Evolutionary conservation across 2,797 vertebrate species (phyloP), one percentile per base, ranked within the genome.

Genomic region (Eospalax fontanierii): DNA sequence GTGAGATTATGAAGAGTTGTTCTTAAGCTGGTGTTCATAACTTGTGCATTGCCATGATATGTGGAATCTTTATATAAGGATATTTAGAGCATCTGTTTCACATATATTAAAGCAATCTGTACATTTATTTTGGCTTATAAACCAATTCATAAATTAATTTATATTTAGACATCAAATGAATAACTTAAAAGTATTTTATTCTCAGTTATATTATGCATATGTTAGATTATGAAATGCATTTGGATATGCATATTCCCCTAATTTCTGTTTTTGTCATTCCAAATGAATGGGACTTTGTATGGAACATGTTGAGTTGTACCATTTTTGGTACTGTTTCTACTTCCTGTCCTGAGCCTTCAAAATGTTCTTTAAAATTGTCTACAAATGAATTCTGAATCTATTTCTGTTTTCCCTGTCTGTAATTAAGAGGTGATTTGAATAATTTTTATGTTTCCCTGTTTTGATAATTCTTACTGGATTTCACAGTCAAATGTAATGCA

Each of bases 101-200:
- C 74, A 66, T 54, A 71, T 50, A 43, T 88, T 76, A 95, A 90
- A 59, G 57, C 19, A 92, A 85, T 81, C 43, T 87, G 38, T 76
- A 46, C 38, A 63, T 95, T 93, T 92, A 88, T 85, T 91, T 93
- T 94, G 94, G 89, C n/a, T 92, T 92, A 85, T 70, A 90, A 87
- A 73, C 88, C 16, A 94, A 88, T 81, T 81, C 24, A 88, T 70
- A 85, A 81, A 59, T 84, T 88, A 94, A 88, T 81, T 96, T 94
- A 81, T 80, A 90, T 94, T 68, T 68, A 85, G n/a, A 61, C 30
- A 94, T 61, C 38, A 94, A 94, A 88, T 68, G 87, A 90, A 92
- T 90, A 90, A 80, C 12, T 95, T 71, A 90, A 92, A 89, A 90
- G 92, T 87, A 94, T 59, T n/a, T n/a, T 91, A 76, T 59, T 75